A percentile compares a stretch with the other conserved stretches of the same genome.
Evolutionary conservation across 2,113 vertebrate species (phyloP).

Genomic region (Bucco capensis): DNA sequence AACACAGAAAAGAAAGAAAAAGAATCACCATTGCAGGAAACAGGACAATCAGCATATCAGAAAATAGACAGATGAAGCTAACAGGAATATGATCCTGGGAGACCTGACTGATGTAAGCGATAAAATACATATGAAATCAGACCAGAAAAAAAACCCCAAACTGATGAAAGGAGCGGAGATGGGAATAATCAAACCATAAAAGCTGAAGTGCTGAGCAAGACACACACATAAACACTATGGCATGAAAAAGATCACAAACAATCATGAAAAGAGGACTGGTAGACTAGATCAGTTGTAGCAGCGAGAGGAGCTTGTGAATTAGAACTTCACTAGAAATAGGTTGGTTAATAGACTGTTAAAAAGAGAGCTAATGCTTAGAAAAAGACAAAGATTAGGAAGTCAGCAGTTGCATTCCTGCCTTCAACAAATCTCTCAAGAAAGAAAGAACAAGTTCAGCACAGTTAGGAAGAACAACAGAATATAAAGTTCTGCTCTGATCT

Average conservation of each 20-base stretch:
- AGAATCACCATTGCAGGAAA: neutral
- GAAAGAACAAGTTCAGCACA: neutral
- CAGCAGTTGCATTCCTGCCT: neutral
- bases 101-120: neutral
- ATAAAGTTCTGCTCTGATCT: neutral
- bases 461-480: neutral
- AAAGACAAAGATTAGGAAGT: neutral
- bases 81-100: neutral
- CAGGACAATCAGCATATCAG: neutral
- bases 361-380: neutral
- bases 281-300: neutral
- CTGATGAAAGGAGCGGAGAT: neutral
- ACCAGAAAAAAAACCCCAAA: neutral
- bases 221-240: neutral
- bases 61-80: neutral
- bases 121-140: neutral
- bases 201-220: neutral
- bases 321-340: neutral
- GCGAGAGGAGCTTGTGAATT: neutral
- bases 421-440: neutral
- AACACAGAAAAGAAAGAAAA: neutral
- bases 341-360: neutral
- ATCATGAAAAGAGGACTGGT: neutral
- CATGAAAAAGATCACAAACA: neutral
- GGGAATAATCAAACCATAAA: neutral